A percentile compares a stretch with the other conserved stretches of the same genome.
Evolutionary conservation across 2,113 vertebrate species (phyloP).

Genomic region (Pica pica): DNA sequence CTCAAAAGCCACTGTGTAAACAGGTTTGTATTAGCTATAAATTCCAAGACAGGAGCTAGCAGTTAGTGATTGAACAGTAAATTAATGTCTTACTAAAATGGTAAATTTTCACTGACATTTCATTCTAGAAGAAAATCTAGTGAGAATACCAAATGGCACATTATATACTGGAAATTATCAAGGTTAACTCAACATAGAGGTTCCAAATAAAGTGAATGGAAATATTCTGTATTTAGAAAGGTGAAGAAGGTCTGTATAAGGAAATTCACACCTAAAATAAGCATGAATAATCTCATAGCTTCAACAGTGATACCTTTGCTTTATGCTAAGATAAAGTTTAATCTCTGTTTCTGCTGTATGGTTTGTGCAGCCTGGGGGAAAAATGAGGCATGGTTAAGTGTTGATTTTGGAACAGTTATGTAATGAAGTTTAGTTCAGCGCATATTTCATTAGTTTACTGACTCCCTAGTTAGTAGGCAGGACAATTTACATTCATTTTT

Average conservation of each 20-base stretch:
- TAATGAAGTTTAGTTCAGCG: background rate
- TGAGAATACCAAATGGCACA: background rate
- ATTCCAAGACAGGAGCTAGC: background rate
- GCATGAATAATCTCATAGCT: background rate
- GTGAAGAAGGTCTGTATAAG: background rate
- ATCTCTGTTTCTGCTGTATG: background rate
- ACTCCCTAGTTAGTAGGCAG: background rate
- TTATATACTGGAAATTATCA: background rate
- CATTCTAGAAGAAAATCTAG: background rate
- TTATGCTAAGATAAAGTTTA: background rate
- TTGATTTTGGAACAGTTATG: background rate
- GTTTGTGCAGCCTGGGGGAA: background rate
- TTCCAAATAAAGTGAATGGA: background rate
- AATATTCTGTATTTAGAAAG: background rate
- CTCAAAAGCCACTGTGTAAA: background rate
- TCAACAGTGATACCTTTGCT: background rate
- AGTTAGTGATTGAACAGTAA: constrained; percentile 15
- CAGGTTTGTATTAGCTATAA: background rate
- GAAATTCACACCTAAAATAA: background rate
- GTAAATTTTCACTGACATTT: constrained; percentile 1
- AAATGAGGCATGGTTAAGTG: background rate
- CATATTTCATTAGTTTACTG: background rate
- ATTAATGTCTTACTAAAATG: constrained; percentile 2
- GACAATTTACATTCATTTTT: background rate
- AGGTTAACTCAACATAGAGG: background rate